These are phyloP conservation scores for Cephalotes varians DNA, from an alignment of 2,888 invertebrate species.

Conservation along the genomic window DNA sequence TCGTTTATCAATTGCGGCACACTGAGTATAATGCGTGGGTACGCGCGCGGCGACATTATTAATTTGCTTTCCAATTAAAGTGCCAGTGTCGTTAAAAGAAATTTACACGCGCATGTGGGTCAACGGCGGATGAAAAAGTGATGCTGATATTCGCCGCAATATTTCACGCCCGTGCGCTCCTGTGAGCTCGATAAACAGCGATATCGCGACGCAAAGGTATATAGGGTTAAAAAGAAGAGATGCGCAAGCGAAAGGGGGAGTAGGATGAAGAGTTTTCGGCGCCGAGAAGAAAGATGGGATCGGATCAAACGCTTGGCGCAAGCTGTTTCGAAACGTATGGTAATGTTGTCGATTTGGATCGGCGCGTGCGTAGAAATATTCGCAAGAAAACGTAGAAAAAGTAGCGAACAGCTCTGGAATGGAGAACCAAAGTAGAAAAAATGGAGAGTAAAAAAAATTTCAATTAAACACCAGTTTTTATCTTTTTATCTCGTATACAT, in stretches of 20 bases:
- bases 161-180: conserved; percentile 56
- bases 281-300: neutral
- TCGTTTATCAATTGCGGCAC: conserved; percentile 38
- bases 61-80: conserved; percentile 61
- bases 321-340: conserved; percentile 23
- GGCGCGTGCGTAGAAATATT: neutral
- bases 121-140: conserved; percentile 62
- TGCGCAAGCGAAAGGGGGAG: neutral
- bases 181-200: conserved; percentile 57
- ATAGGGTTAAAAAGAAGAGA: neutral
- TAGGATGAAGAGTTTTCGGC: neutral
- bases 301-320: conserved; percentile 4
- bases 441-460: neutral
- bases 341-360: conserved; percentile 2
- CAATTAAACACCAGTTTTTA: conserved; percentile 6
- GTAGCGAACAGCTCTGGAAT: neutral
- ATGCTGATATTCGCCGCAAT: conserved; percentile 67
- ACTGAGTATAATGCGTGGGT: neutral
- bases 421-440: neutral
- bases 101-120: conserved; percentile 51
- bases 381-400: conserved; percentile 17
- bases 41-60: conserved; percentile 39
- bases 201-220: conserved; percentile 29
- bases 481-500: conserved; percentile 20
- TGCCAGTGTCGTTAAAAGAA: conserved; percentile 47